phyloP scores from a whole-genome alignment of 2,888 invertebrate species.

The Sphaerolaimus hirsutus region DNA sequence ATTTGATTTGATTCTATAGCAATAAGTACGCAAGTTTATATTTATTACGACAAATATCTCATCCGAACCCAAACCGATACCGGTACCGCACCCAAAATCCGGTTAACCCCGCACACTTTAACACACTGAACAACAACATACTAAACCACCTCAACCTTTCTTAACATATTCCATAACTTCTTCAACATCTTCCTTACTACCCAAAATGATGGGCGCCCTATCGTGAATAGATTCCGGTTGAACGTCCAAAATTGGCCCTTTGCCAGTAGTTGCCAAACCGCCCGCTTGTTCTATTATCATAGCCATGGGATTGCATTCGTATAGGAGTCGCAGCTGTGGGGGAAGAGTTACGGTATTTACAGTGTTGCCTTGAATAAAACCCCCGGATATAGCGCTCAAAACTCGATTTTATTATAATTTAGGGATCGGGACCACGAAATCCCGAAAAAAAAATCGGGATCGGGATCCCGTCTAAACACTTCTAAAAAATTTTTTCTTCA shows the following conservation, averaged over 20 bases:
- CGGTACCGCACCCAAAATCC: too few species aligned
- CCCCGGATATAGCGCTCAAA: too few species aligned
- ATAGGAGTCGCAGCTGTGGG: constrained; percentile 58
- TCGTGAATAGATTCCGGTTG: constrained; percentile 62
- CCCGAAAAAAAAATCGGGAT: too few species aligned
- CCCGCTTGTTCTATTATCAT: constrained; percentile 66
- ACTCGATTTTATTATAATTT: too few species aligned
- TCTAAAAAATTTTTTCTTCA: background rate
- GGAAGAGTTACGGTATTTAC: background rate
- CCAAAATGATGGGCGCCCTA: constrained; percentile 67
- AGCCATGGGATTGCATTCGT: constrained; percentile 95
- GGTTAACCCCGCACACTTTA: too few species aligned
- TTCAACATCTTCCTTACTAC: constrained; percentile 67
- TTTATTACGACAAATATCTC: too few species aligned
- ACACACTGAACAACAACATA: too few species aligned
- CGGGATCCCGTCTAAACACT: background rate
- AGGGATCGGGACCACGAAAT: too few species aligned
- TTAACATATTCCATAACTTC: constrained; percentile 31
- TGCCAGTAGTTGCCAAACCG: constrained; percentile 49
- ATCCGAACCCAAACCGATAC: too few species aligned
- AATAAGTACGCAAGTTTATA: too few species aligned
- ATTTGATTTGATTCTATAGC: too few species aligned
- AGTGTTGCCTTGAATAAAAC: background rate
- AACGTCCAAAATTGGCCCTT: constrained; percentile 21
- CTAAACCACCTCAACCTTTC: too few species aligned